Percentiles rank a stretch among this genome's conserved stretches.
These are phyloP conservation scores for Lepidothrix coronata DNA, from an alignment of 2,113 vertebrate genomes.

Conservation along the genomic window DNA sequence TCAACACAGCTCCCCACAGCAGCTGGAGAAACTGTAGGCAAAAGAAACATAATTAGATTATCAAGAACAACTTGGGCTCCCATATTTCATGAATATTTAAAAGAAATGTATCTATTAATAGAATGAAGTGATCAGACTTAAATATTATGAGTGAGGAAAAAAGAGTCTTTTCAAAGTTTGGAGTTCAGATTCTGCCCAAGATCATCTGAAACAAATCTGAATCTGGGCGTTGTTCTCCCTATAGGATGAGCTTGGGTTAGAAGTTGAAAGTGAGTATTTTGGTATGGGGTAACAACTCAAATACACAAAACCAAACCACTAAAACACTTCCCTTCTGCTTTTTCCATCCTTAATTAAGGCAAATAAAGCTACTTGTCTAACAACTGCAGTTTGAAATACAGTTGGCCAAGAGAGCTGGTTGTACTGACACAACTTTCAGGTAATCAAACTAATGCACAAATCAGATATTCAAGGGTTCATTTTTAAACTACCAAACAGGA, in stretches of 20 bases:
- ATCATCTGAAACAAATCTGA: background rate
- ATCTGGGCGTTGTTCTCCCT: background rate
- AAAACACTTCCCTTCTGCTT: background rate
- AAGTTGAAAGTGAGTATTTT: background rate
- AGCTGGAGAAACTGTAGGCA: background rate
- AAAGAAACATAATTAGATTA: background rate
- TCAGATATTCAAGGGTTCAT: background rate
- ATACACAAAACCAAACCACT: background rate
- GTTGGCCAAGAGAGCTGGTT: background rate
- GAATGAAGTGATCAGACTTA: background rate
- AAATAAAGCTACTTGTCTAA: background rate
- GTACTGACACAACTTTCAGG: background rate
- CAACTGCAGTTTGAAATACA: background rate
- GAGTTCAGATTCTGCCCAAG: background rate
- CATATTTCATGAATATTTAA: background rate
- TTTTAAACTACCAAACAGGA: background rate
- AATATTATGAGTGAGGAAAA: background rate
- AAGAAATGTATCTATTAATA: background rate
- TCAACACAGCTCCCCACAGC: background rate
- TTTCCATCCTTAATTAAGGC: background rate
- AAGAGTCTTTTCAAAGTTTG: background rate
- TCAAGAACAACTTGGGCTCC: background rate
- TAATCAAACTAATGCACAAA: background rate
- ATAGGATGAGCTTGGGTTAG: background rate
- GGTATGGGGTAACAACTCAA: background rate